phyloP scores from a whole-genome alignment of 1,140 invertebrate species.

The Papilio polytes region DNA sequence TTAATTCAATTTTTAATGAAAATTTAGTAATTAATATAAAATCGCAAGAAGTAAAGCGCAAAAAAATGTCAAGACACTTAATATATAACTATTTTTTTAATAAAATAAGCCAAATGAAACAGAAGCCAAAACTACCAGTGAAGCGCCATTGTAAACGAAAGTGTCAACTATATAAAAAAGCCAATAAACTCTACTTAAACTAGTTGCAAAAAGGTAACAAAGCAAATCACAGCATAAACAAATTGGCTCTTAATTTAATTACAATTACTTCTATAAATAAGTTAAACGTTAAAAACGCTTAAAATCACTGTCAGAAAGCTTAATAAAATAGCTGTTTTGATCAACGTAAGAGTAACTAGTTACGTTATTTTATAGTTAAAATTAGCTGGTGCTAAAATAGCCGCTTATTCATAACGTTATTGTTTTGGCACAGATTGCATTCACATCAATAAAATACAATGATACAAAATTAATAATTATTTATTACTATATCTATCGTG shows the following conservation, averaged over 20 bases:
- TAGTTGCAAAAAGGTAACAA: constrained; percentile 5
- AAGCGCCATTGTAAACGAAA: neutral
- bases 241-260: constrained; percentile 2
- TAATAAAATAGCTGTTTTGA: neutral
- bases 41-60: neutral
- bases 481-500: neutral
- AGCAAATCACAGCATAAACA: constrained; percentile 17
- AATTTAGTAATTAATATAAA: neutral
- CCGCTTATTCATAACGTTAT: neutral
- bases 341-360: neutral
- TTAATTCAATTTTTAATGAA: neutral
- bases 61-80: too few species aligned
- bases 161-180: neutral
- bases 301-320: constrained; percentile 5
- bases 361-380: constrained; percentile 5
- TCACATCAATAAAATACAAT: constrained; percentile 23
- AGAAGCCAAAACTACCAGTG: neutral
- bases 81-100: too few species aligned
- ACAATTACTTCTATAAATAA: neutral
- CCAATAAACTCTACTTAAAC: neutral
- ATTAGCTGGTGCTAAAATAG: constrained; percentile 9
- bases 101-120: neutral
- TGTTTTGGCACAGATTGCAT: constrained; percentile 29
- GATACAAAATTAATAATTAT: constrained; percentile 3
- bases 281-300: neutral